Evolutionary conservation across 1,140 invertebrate genomes (phyloP).

Genomic region (Carposina sasakii): DNA sequence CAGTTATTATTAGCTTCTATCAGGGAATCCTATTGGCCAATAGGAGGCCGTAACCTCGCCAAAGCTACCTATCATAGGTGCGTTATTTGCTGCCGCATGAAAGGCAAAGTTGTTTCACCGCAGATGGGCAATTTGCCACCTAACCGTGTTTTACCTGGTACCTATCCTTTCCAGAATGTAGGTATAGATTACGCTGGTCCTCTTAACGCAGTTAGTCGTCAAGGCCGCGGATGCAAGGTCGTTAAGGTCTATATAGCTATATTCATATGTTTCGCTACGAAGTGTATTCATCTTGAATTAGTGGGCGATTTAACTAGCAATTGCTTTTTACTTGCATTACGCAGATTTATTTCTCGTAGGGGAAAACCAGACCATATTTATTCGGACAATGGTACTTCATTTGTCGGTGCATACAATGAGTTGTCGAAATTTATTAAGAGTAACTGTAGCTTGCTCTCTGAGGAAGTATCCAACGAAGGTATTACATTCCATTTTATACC

Average conservation of each 20-base stretch:
- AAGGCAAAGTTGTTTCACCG: not conserved
- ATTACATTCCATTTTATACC: conserved; percentile 11
- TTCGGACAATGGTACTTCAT: no score
- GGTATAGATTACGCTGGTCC: conserved; percentile 7
- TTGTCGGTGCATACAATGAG: conserved; percentile 19
- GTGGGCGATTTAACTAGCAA: conserved; percentile 18
- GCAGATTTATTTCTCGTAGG: conserved; percentile 40
- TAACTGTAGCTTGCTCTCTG: conserved; percentile 2
- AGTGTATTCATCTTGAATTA: conserved; percentile 30
- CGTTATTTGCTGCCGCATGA: not conserved
- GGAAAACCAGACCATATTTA: conserved; percentile 29
- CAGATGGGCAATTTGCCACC: conserved; percentile 3
- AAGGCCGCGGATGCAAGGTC: conserved; percentile 1
- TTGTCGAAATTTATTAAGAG: conserved; percentile 1
- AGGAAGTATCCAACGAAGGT: not conserved
- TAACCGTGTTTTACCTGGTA: not conserved
- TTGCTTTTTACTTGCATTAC: conserved; percentile 37
- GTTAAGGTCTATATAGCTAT: no score
- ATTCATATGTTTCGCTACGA: conserved; percentile 18
- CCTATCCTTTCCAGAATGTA: not conserved
- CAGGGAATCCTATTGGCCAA: no score
- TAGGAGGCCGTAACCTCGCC: not conserved
- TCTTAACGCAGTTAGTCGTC: not conserved
- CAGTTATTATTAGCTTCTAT: not conserved
- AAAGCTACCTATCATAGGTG: not conserved